phyloP scores from a whole-genome alignment of 2,113 vertebrate genomes.

The Lonchura striata region DNA sequence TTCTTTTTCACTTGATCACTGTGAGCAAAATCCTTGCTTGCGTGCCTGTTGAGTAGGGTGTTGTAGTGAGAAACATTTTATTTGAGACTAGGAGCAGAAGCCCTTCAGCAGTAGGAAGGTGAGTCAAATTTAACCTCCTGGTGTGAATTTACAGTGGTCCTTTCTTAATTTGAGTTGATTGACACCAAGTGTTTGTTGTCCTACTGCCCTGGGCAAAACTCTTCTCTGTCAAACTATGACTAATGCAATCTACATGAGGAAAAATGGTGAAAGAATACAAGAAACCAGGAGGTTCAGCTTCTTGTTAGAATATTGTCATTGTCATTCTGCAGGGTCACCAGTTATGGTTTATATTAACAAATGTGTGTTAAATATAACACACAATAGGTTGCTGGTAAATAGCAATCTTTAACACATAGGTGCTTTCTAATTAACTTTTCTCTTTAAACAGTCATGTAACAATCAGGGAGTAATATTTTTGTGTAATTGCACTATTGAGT shows the following conservation, averaged over 20 bases:
- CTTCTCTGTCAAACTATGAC: background rate
- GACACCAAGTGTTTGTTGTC: background rate
- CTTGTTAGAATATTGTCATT: background rate
- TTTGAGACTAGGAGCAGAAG: background rate
- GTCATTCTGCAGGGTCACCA: background rate
- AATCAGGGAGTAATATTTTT: slow-evolving; percentile 41
- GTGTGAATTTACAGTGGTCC: background rate
- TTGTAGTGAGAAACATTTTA: background rate
- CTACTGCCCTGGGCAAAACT: background rate
- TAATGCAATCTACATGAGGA: background rate
- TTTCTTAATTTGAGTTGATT: background rate
- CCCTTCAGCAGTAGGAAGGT: background rate
- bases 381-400: no score
- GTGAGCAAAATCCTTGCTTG: background rate
- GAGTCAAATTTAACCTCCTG: background rate
- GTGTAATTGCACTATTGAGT: slow-evolving; percentile 45
- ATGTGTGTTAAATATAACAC: background rate
- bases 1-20: background rate
- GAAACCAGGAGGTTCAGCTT: background rate
- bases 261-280: background rate
- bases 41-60: background rate
- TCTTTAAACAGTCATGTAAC: slow-evolving; percentile 35
- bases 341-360: background rate
- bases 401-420: background rate
- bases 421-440: slow-evolving; percentile 1